Percentiles rank a stretch among this genome's conserved stretches.
phyloP scores from a whole-genome alignment of 1,140 invertebrate species.

The Cheumatopsyche charites region DNA sequence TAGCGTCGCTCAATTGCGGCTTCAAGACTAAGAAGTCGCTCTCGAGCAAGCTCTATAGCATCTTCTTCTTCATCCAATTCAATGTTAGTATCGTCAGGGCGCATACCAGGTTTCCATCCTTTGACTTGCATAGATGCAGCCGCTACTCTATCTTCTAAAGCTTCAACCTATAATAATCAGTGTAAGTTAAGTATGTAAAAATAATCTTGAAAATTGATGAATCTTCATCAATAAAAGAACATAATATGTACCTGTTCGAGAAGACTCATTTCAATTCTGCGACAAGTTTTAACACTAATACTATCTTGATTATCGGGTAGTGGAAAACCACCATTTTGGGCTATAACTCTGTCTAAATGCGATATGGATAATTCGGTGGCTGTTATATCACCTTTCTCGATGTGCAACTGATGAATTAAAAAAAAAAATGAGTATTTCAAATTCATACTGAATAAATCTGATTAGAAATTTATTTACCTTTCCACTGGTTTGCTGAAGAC shows the following conservation, averaged over 20 bases:
- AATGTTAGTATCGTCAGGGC: slow-evolving; percentile 58
- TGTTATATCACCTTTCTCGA: slow-evolving; percentile 66
- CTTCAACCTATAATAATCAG: slow-evolving; percentile 71
- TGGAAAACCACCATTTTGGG: slow-evolving; percentile 56
- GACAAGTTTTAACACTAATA: slow-evolving; percentile 76
- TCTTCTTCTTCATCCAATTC: slow-evolving; percentile 54
- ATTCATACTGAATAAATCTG: background rate
- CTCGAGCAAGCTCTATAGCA: slow-evolving; percentile 70
- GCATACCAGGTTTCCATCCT: slow-evolving; percentile 78
- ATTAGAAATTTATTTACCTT: slow-evolving; percentile 52
- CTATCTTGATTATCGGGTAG: slow-evolving; percentile 65
- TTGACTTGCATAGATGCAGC: slow-evolving; percentile 94
- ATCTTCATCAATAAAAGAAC: background rate
- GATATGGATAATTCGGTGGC: slow-evolving; percentile 63
- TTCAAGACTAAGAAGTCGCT: slow-evolving; percentile 83
- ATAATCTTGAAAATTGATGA: too few relatives aligned
- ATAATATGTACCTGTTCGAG: slow-evolving; percentile 67
- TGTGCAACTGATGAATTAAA: slow-evolving; percentile 53
- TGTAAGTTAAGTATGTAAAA: too few relatives aligned
- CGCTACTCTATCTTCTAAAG: slow-evolving; percentile 89
- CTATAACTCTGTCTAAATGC: slow-evolving; percentile 58
- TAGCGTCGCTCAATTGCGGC: slow-evolving; percentile 91
- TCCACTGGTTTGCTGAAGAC: slow-evolving; percentile 68
- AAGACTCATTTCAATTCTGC: slow-evolving; percentile 80
- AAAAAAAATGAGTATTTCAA: background rate